Percentiles rank a stretch among this genome's conserved stretches.
Evolutionary conservation across 1,140 invertebrate genomes (phyloP).

Genomic region (Drosophila nebulosa): DNA sequence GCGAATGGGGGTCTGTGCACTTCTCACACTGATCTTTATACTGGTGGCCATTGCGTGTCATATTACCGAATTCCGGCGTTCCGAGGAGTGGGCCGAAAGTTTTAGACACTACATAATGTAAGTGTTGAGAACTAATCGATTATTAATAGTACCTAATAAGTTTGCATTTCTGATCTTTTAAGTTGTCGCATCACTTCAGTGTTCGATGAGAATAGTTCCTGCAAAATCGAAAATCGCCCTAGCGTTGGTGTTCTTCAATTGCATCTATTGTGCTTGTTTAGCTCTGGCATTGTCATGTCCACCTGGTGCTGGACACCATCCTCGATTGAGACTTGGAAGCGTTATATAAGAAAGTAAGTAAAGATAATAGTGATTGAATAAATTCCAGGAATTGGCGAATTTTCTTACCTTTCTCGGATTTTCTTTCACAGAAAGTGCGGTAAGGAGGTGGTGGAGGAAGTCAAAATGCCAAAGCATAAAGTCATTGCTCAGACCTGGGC

Average conservation of each 20-base stretch:
- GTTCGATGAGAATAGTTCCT: slow-evolving; percentile 82
- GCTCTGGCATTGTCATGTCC: slow-evolving; percentile 92
- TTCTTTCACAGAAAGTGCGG: slow-evolving; percentile 83
- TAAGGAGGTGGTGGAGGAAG: slow-evolving; percentile 87
- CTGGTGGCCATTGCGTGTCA: slow-evolving; percentile 91
- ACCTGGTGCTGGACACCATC: slow-evolving; percentile 95
- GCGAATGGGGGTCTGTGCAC: slow-evolving; percentile 88
- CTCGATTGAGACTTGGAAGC: slow-evolving; percentile 90
- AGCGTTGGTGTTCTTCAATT: slow-evolving; percentile 91
- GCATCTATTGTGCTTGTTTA: slow-evolving; percentile 91
- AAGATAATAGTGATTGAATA: neutral
- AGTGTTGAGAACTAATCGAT: slow-evolving; percentile 80
- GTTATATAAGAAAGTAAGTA: slow-evolving; percentile 89
- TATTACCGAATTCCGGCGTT: slow-evolving; percentile 89
- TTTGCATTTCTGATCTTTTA: slow-evolving; percentile 31
- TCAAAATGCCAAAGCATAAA: slow-evolving; percentile 92
- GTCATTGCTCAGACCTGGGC: slow-evolving; percentile 94
- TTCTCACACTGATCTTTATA: slow-evolving; percentile 88
- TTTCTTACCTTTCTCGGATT: neutral
- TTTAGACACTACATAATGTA: slow-evolving; percentile 91
- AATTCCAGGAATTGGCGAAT: neutral
- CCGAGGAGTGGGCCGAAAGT: slow-evolving; percentile 87
- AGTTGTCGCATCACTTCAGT: slow-evolving; percentile 85
- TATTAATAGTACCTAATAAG: too few relatives aligned
- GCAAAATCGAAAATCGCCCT: slow-evolving; percentile 86